Percentiles rank a stretch among this genome's conserved stretches.
These are phyloP conservation scores for Parambassis ranga DNA, from an alignment of 2,797 vertebrate genomes.

Conservation along the genomic window DNA sequence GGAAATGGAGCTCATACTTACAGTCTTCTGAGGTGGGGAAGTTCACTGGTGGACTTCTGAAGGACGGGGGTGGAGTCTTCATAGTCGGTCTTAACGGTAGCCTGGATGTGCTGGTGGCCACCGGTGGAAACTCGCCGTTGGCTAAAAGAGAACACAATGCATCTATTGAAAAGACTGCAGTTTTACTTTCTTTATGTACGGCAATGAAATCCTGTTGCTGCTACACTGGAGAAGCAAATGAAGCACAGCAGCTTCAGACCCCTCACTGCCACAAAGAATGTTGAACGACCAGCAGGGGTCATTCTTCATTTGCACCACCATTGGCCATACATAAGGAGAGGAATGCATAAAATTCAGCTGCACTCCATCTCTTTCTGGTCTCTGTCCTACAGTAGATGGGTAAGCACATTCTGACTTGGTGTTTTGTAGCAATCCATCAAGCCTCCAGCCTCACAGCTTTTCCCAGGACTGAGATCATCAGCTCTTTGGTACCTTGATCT, in stretches of 20 bases:
- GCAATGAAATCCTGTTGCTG: slow-evolving; percentile 11
- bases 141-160: slow-evolving; percentile 68
- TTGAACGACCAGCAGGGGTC: slow-evolving; percentile 60
- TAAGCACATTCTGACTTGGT: slow-evolving; percentile 31
- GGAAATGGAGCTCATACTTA: slow-evolving; percentile 61
- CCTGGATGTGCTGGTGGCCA: slow-evolving; percentile 54
- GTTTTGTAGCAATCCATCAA: slow-evolving; percentile 43
- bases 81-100: slow-evolving; percentile 26
- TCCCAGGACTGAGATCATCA: slow-evolving; percentile 44
- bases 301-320: slow-evolving; percentile 53
- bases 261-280: slow-evolving; percentile 24
- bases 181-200: not conserved
- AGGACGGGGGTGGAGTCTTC: slow-evolving; percentile 52
- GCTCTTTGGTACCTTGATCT: slow-evolving; percentile 52
- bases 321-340: slow-evolving; percentile 2
- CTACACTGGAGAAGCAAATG: not conserved
- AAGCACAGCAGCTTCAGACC: slow-evolving; percentile 14
- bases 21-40: slow-evolving; percentile 45
- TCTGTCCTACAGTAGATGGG: slow-evolving; percentile 15
- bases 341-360: slow-evolving; percentile 22
- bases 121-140: slow-evolving; percentile 82
- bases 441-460: slow-evolving; percentile 27
- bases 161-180: slow-evolving; percentile 1
- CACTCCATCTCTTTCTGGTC: slow-evolving; percentile 2
- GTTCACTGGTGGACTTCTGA: slow-evolving; percentile 19